phyloP scores from a whole-genome alignment of 2,113 vertebrate genomes.

The Desmodus rotundus region DNA sequence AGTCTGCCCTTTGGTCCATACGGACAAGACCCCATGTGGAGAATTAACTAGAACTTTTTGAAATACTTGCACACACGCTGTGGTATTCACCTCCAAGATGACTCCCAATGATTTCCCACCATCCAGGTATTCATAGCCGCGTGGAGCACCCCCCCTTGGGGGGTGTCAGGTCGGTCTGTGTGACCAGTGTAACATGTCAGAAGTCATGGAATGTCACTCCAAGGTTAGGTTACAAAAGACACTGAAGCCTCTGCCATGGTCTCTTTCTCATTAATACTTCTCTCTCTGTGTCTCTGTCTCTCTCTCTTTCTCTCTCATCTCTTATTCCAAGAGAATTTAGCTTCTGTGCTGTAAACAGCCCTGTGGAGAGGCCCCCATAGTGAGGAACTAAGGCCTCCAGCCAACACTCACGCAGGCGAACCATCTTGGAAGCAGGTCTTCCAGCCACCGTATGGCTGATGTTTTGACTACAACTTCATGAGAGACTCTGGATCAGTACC shows the following conservation, averaged over 20 bases:
- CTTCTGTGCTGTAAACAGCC: not conserved
- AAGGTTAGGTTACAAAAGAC: not conserved
- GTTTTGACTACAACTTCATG: not conserved
- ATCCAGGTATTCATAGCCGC: not conserved
- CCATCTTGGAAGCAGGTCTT: not conserved
- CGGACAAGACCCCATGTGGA: not conserved
- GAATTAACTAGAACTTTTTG: not conserved
- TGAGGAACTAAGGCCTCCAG: not conserved
- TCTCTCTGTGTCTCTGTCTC: not conserved
- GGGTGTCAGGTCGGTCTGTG: not conserved
- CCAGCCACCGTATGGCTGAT: not conserved
- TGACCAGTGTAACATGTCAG: not conserved
- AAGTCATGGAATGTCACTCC: not conserved
- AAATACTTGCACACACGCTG: not conserved
- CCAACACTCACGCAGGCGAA: not conserved
- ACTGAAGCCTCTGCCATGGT: not conserved
- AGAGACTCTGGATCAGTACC: not conserved
- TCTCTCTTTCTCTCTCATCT: not conserved
- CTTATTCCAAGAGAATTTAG: not conserved
- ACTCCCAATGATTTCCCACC: not conserved
- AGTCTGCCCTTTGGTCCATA: not conserved
- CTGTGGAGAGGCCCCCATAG: not conserved
- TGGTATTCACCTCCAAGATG: not conserved
- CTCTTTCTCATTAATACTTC: not conserved
- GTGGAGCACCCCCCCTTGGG: accelerated